Conservation (phyloP, 1,140 invertebrate genomes). For the Saccostrea glomerata region DNA sequence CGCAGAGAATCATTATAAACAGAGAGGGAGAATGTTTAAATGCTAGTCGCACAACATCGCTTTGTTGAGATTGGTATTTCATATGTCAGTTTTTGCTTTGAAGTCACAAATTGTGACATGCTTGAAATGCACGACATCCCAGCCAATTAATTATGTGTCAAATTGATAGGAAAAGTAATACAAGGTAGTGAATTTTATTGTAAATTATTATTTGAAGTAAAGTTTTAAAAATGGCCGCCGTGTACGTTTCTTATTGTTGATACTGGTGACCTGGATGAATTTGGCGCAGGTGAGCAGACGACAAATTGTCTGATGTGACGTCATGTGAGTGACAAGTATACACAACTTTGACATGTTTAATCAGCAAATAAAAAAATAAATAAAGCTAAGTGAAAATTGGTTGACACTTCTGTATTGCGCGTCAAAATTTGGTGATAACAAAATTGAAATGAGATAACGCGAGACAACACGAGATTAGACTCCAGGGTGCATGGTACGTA, state of each 20-base stretch:
- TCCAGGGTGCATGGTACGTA: conserved; percentile 18
- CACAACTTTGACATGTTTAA: conserved; percentile 26
- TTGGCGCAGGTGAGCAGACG: conserved; percentile 29
- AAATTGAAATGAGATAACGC: conserved; percentile 31
- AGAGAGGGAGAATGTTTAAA: neutral
- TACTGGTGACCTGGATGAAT: neutral
- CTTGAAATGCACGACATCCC: neutral
- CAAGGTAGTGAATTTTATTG: neutral
- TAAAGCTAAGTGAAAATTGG: conserved; percentile 35
- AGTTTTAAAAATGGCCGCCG: neutral
- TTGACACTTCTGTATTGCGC: conserved; percentile 37
- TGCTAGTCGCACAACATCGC: neutral
- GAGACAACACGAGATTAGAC: conserved; percentile 30
- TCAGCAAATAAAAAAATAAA: conserved; percentile 36
- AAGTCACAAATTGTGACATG: conserved; percentile 7
- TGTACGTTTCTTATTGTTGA: conserved; percentile 11
- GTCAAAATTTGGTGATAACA: conserved; percentile 18
- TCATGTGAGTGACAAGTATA: conserved; percentile 28
- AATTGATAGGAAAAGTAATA: neutral
- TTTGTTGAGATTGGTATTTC: neutral
- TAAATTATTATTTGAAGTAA: neutral
- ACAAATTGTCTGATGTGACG: conserved; percentile 18
- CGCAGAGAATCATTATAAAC: neutral
- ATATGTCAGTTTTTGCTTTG: neutral
- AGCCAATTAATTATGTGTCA: neutral